These are phyloP conservation scores for Hirudo medicinalis DNA, from an alignment of 1,140 invertebrate species.

Conservation along the genomic window DNA sequence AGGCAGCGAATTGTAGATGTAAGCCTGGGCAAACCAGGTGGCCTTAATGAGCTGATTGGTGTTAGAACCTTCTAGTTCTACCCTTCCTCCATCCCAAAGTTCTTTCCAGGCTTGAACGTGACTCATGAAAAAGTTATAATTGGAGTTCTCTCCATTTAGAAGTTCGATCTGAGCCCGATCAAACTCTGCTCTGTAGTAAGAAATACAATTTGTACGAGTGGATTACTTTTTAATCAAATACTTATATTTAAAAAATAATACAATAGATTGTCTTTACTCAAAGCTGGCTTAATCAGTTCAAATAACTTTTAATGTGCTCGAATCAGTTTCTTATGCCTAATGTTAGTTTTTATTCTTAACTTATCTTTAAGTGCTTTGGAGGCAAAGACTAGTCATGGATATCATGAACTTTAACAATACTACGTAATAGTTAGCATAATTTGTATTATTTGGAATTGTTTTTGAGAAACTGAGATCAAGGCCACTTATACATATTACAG, in stretches of 20 bases:
- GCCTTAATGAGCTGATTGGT: conserved; percentile 19
- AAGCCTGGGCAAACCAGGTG: conserved; percentile 21
- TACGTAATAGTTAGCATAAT: too few relatives aligned
- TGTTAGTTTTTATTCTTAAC: not conserved
- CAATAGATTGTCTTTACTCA: too few relatives aligned
- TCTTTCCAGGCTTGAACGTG: conserved; percentile 20
- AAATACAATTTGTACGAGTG: not conserved
- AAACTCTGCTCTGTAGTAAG: conserved; percentile 14
- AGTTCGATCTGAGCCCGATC: conserved; percentile 14
- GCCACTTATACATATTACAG: too few relatives aligned
- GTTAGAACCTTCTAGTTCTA: conserved; percentile 17
- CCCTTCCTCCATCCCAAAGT: conserved; percentile 17
- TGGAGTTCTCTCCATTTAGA: not conserved
- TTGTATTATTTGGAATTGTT: too few relatives aligned
- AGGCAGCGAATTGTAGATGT: conserved; percentile 21
- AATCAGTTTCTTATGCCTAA: not conserved
- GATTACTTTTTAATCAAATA: too few relatives aligned
- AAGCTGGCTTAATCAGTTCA: too few relatives aligned
- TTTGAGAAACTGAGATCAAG: too few relatives aligned
- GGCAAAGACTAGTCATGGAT: too few relatives aligned
- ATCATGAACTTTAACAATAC: too few relatives aligned
- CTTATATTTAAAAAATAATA: too few relatives aligned
- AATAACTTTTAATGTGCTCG: not conserved
- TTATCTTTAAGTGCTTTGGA: not conserved
- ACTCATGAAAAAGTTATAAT: conserved; percentile 19